Base-by-base conservation (phyloP, 2,888 invertebrate genomes). In the Paralinhomoeus sp. region DNA sequence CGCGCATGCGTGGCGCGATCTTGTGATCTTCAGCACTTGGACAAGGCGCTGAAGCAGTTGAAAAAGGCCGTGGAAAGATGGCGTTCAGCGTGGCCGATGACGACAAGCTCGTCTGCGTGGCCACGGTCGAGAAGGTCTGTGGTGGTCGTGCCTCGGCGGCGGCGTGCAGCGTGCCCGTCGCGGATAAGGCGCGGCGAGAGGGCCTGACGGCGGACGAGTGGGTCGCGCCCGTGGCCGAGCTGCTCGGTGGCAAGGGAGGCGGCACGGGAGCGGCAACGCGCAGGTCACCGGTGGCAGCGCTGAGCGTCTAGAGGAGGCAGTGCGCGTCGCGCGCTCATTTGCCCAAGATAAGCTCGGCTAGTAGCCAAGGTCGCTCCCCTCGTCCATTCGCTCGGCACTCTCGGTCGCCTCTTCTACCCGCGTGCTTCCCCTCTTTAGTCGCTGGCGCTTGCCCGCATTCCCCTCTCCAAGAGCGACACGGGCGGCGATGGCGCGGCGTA, bases 241-340 rank as follows among this genome's bases (percentile, higher is more conserved):
- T 67, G 2, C 75, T 85, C 60, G 73, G 74, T 31, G 91, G 91
- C 3, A 89, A 87, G 68, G 87, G 89, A 13, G 91, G 93, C 18
- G 93, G 93, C 2, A 89, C 85, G 65, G 73, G 83, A 89, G 89
- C 0, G 81, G 84, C 62, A 81, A 85, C 44, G 91, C 89, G 36
- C 91, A 93, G 68, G 87, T 85, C 38, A 84, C 84, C 0, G 89
- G 89, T 38, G 72, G 71, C 42, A 84, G 84, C 60, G 70, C 73
- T 18, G 68, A 70, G 18, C 71, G 72, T 49, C 64, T 83, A 17
- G 62, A 73, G 36, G 75, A 82, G 61, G 78, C 80, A 20, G 64
- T 87, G 37, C 68, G 74, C 54, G 65, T 75, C 50, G 84, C 87
- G 18, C 72, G 70, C 48, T 70, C 76, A 48, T 89, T 80, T 68